Base-by-base conservation (phyloP, 2,888 invertebrate genomes). In the Acronicta aceris region DNA sequence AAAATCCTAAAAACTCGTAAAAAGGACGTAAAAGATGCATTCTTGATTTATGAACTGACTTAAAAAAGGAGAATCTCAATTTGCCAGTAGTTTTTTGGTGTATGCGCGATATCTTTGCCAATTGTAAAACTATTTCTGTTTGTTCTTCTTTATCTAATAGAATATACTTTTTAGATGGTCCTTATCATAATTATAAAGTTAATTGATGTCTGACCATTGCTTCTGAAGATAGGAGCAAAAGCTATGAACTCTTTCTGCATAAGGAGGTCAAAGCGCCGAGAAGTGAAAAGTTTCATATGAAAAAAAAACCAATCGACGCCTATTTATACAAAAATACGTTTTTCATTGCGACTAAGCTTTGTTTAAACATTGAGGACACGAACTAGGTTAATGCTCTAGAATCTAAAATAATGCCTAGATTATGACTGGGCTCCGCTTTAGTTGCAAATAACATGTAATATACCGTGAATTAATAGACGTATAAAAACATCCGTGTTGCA, bases 331-430 rank as follows among this genome's bases (percentile, higher is more conserved):
- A 27, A 55, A 51, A 30, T 36, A 53, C 27, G 47, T 33, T 21
- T 43, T 16, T 38, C 36, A 51, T 17, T 41, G n/a, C 9, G 38
- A 54, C 50, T 56, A 52, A 63, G 61, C 52, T 55, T 55, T 50
- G 51, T 52, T 52, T 57, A 61, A 16, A 38, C 52, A 54, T 21
- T 47, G 16, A n/a, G 10, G 17, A 52, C 42, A 36, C 1, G 1
- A 65, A 61, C 48, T 59, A 52, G 69, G 65, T 59, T 72, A 68
- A 61, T 48, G 55, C 7, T 60, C 25, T 55, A 17, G n/a, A 38
- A 46, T 45, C 42, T 42, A 36, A 56, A 56, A 53, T 38, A 15
- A 5, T 50, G 47, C 5, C 54, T 67, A 13, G n/a, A 53, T 52
- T 49, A 42, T 25, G 49, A 45, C 27, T 43, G 27, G 38, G 16